Base-by-base conservation (phyloP, 2,113 vertebrate genomes). In the Cranoglanis bouderius region DNA sequence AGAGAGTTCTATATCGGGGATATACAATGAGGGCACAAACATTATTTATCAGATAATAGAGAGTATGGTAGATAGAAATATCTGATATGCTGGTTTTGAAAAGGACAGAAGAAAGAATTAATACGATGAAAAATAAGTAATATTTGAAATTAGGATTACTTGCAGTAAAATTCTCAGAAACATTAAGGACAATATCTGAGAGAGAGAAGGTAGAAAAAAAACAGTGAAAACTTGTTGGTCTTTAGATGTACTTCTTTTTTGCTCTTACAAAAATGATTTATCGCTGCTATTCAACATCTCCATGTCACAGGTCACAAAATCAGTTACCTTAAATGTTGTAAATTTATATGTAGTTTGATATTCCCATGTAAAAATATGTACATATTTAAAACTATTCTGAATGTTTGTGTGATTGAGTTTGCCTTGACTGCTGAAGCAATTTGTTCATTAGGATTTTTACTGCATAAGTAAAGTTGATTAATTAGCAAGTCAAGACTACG, bases 381-480 rank as follows among this genome's bases (percentile, higher is more conserved):
- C 87, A 91, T 91, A 90, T 91, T 89, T 84, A 88, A 81, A 86
- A 90, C 29, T 59, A 61, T 85, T 91, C 85, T 81, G 82, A 72
- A 81, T 90, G 83, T 92, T 91, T 86, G 88, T 93, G 92, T 93
- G 90, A 93, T 91, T 93, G 92, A 92, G 88, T 81, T 70, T 85
- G 65, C 86, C 92, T 93, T 93, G 92, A 94, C 91, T 93, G 91
- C 93, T 92, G 92, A 93, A 91, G 93, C 94, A 94, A 90, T 93
- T 93, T 94, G 93, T 94, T 95, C 93, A 95, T 93, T 93, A 93
- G 90, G 90, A 90, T 85, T 89, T 91, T 85, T 93, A 94, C 93
- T 93, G 93, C 94, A 95, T 96, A 95, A 96, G 96, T 96, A 96
- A 95, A 94, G 93, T 96, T 95, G 95, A 96, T 96, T 95, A 96